Percentiles rank a stretch among this genome's conserved stretches.
These are phyloP conservation scores for Thyatira batis DNA, from an alignment of 2,888 invertebrate species.

Conservation along the genomic window DNA sequence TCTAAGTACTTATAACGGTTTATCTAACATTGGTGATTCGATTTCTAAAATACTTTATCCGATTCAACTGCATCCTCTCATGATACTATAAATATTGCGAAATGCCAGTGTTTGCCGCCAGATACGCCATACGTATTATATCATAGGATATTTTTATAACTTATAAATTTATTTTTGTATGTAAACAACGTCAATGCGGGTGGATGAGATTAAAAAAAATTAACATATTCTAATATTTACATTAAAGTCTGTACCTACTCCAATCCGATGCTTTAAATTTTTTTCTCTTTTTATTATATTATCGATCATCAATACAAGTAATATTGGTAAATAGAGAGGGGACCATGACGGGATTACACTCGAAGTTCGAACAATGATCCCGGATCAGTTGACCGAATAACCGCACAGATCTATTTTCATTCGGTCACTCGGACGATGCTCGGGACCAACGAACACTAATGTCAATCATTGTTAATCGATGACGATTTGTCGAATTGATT, in stretches of 20 bases:
- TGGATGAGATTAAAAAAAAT: too few species aligned
- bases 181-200: background rate
- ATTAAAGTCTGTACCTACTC: too few species aligned
- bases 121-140: constrained; percentile 30
- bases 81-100: background rate
- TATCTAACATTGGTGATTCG: background rate
- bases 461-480: constrained; percentile 14
- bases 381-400: constrained; percentile 43
- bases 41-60: background rate
- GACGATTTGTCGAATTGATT: constrained; percentile 12
- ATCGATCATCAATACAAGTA: constrained; percentile 45
- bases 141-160: constrained; percentile 44
- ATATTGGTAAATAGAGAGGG: constrained; percentile 38
- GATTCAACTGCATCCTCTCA: background rate
- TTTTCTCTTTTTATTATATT: constrained; percentile 18
- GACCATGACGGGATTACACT: too few species aligned
- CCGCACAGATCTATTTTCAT: constrained; percentile 48
- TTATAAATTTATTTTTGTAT: constrained; percentile 32
- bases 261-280: too few species aligned
- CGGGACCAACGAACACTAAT: constrained; percentile 35
- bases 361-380: constrained; percentile 57
- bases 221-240: too few species aligned
- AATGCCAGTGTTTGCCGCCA: background rate
- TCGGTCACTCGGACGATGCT: constrained; percentile 33
- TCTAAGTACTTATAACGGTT: background rate